Percentiles rank a stretch among this genome's conserved stretches.
These are phyloP conservation scores for Eristalis tenax DNA, from an alignment of 2,888 invertebrate species.

Conservation along the genomic window DNA sequence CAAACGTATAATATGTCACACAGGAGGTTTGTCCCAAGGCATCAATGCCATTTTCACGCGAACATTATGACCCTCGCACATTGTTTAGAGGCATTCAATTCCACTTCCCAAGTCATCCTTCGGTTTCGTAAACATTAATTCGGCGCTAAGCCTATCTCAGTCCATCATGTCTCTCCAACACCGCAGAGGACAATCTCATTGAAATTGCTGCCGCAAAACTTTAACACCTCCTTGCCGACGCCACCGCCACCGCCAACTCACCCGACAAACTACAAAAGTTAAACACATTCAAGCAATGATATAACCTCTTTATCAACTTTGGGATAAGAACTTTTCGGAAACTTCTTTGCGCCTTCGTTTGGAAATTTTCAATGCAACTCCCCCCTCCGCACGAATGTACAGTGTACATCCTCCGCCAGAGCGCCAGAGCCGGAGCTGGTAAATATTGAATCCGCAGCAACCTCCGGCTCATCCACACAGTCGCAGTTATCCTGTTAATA, in stretches of 20 bases:
- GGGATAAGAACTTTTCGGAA: slow-evolving; percentile 6
- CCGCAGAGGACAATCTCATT: neutral
- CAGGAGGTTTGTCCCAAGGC: too few relatives aligned
- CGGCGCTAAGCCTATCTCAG: too few relatives aligned
- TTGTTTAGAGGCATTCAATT: neutral
- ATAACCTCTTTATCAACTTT: slow-evolving; percentile 17
- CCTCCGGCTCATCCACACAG: neutral
- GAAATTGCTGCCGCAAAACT: neutral
- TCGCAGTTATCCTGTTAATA: slow-evolving; percentile 1
- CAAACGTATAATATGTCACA: too few relatives aligned
- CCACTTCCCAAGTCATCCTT: neutral
- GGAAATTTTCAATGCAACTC: slow-evolving; percentile 15
- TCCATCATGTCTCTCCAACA: neutral
- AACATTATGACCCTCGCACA: neutral
- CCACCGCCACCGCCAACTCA: neutral
- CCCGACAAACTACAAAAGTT: slow-evolving; percentile 13
- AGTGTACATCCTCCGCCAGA: neutral
- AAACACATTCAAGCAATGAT: slow-evolving; percentile 5
- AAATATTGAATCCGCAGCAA: slow-evolving; percentile 5
- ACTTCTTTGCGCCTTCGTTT: slow-evolving; percentile 17
- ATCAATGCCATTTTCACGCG: neutral
- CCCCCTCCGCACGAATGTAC: neutral
- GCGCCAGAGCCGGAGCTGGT: neutral
- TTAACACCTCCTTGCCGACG: neutral
- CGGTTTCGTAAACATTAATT: neutral